Percentiles rank a stretch among this genome's conserved stretches.
These are phyloP conservation scores for Dolichopus griseipennis DNA, from an alignment of 2,888 invertebrate genomes.

Conservation along the genomic window DNA sequence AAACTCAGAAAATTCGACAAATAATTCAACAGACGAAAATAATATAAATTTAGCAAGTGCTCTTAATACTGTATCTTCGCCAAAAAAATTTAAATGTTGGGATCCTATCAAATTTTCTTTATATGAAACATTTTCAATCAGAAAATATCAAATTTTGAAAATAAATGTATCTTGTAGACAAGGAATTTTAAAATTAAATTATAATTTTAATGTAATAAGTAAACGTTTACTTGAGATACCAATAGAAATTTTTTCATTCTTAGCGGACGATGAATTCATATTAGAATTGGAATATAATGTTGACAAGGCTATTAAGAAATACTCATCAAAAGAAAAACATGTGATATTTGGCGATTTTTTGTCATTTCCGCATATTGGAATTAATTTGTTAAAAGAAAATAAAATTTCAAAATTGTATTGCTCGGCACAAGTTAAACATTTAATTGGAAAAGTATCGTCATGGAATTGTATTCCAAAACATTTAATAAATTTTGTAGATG, in stretches of 20 bases:
- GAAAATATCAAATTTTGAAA: constrained; percentile 19
- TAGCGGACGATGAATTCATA: constrained; percentile 21
- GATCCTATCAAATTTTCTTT: constrained; percentile 21
- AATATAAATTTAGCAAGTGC: background rate
- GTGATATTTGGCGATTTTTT: constrained; percentile 19
- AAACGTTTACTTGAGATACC: constrained; percentile 15
- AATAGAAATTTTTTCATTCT: constrained; percentile 18
- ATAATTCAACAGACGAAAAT: background rate
- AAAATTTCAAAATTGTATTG: constrained; percentile 20
- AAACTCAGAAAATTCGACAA: background rate
- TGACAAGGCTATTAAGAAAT: constrained; percentile 15
- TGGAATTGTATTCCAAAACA: constrained; percentile 19
- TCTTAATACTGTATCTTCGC: background rate
- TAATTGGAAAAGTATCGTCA: constrained; percentile 16
- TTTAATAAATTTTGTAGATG: constrained; percentile 18
- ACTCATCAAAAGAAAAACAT: constrained; percentile 11
- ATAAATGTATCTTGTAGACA: constrained; percentile 17
- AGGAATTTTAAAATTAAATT: constrained; percentile 18
- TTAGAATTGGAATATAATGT: constrained; percentile 21
- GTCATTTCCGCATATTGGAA: constrained; percentile 21
- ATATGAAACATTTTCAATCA: constrained; percentile 13
- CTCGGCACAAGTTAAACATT: constrained; percentile 14
- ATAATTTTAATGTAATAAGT: constrained; percentile 14
- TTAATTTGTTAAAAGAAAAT: constrained; percentile 21
- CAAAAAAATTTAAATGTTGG: constrained; percentile 17